Percentiles rank a stretch among this genome's conserved stretches.
phyloP scores from a whole-genome alignment of 2,113 vertebrate genomes.

The Promerops cafer region DNA sequence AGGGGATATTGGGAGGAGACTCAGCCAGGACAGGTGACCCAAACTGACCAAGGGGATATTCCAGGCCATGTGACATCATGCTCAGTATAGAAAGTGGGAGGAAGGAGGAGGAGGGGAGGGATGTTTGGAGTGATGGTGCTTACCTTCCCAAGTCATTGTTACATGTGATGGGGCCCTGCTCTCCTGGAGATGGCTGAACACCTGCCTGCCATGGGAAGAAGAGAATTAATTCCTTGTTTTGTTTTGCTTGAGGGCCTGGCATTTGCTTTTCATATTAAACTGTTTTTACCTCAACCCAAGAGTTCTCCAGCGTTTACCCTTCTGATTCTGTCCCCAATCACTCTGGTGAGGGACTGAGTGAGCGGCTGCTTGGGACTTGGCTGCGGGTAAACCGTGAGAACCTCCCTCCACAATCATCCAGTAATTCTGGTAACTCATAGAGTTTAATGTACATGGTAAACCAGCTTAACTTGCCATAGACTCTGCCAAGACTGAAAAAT shows the following conservation, averaged over 20 bases:
- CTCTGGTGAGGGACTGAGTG: neutral
- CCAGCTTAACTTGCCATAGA: neutral
- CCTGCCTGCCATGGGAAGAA: neutral
- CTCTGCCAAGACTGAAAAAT: neutral
- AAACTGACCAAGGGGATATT: neutral
- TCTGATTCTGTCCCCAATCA: neutral
- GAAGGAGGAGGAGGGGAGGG: neutral
- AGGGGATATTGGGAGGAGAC: fast-evolving
- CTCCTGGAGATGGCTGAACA: neutral
- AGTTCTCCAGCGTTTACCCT: neutral
- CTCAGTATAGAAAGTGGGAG: neutral
- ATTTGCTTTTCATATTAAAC: neutral
- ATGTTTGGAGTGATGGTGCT: neutral
- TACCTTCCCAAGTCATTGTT: neutral
- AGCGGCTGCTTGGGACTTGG: neutral
- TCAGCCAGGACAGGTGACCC: neutral
- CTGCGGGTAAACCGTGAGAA: neutral
- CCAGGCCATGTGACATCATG: neutral
- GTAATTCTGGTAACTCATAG: neutral
- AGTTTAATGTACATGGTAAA: neutral
- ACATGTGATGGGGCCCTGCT: neutral
- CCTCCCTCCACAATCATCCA: neutral
- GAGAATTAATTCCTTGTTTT: neutral
- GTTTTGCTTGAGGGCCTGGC: neutral
- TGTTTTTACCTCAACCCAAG: neutral